A percentile compares a stretch with the other conserved stretches of the same genome.
phyloP scores from a whole-genome alignment of 2,888 invertebrate species.

The Aplocera efformata region DNA sequence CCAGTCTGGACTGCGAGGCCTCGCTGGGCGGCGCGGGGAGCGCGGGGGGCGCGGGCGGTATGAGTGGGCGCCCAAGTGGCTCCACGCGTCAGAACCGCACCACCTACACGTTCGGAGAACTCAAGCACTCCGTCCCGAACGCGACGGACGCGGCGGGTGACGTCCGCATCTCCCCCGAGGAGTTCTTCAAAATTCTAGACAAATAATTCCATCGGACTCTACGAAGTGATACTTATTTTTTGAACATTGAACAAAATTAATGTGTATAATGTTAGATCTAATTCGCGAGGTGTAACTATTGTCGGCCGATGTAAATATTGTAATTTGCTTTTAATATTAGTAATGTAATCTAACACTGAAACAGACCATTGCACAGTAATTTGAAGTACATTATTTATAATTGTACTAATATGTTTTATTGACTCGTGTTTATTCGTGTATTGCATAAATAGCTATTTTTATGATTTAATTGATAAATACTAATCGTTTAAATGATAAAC shows the following conservation, averaged over 20 bases:
- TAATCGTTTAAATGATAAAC: constrained; percentile 3
- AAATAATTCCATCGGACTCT: constrained; percentile 46
- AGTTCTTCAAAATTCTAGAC: constrained; percentile 66
- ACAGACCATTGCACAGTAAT: constrained; percentile 70
- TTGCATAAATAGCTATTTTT: not conserved
- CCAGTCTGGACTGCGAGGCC: constrained; percentile 55
- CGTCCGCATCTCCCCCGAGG: constrained; percentile 59
- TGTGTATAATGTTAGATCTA: constrained; percentile 57
- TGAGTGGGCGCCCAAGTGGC: too few relatives aligned
- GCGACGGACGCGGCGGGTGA: constrained; percentile 48
- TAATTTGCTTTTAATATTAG: constrained; percentile 74
- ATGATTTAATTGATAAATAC: constrained; percentile 1
- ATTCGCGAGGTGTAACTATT: constrained; percentile 48
- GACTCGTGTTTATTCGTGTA: constrained; percentile 12
- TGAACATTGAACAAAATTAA: constrained; percentile 49
- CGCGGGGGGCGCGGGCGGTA: constrained; percentile 28
- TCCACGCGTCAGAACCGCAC: constrained; percentile 43
- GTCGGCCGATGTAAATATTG: constrained; percentile 74
- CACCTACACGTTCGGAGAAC: constrained; percentile 70
- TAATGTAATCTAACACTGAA: constrained; percentile 72
- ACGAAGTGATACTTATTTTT: constrained; percentile 37
- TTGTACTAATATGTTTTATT: constrained; percentile 18
- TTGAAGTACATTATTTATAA: constrained; percentile 13
- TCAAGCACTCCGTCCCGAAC: constrained; percentile 68
- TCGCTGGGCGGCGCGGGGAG: constrained; percentile 34